Percentiles rank a stretch among this genome's conserved stretches.
phyloP scores from a whole-genome alignment of 1,140 invertebrate species.

The Rhopalosiphum maidis region DNA sequence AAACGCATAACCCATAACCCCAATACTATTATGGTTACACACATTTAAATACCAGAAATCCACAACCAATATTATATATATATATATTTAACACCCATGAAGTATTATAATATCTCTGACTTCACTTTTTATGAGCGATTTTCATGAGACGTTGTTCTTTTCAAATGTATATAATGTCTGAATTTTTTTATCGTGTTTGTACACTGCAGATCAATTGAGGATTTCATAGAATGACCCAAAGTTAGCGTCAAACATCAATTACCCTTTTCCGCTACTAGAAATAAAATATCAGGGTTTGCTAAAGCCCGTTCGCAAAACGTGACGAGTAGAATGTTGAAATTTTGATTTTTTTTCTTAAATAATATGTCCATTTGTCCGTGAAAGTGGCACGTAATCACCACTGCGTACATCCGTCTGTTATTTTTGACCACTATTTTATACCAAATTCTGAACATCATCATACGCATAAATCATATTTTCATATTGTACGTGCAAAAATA shows the following conservation, averaged over 20 bases:
- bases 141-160: neutral
- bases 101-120: neutral
- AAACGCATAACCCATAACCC: too few species aligned
- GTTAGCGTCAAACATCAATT: neutral
- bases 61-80: neutral
- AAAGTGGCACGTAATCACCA: slow-evolving; percentile 17
- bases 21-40: too few species aligned
- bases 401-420: neutral
- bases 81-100: neutral
- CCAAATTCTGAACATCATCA: neutral
- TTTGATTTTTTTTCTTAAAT: slow-evolving; percentile 36
- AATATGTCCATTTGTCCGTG: neutral
- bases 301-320: neutral
- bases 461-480: neutral
- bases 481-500: neutral
- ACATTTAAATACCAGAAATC: too few species aligned
- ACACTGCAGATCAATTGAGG: neutral
- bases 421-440: neutral
- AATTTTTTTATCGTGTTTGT: neutral
- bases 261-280: neutral
- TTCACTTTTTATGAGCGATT: too few species aligned
- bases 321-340: slow-evolving; percentile 6
- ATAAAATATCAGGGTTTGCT: slow-evolving; percentile 34
- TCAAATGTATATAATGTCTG: neutral
- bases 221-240: slow-evolving; percentile 17